These are phyloP conservation scores for Penaeus chinensis DNA, from an alignment of 1,140 invertebrate species.

Conservation along the genomic window DNA sequence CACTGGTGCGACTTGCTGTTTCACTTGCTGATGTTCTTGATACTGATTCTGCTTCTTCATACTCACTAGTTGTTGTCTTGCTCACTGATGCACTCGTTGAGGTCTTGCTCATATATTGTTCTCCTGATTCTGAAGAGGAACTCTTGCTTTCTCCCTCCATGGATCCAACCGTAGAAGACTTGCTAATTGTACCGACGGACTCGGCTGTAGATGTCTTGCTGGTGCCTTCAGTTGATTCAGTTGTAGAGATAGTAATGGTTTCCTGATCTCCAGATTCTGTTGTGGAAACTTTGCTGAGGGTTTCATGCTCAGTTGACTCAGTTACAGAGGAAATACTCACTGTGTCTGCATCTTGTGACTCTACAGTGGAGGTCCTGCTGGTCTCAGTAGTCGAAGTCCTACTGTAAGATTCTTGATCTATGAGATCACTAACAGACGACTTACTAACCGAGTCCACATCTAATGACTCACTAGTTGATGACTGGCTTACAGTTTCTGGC, in stretches of 20 bases:
- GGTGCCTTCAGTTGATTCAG: slow-evolving; percentile 6
- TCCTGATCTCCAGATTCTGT: slow-evolving; percentile 20
- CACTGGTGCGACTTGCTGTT: too few species aligned
- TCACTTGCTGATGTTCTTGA: slow-evolving; percentile 8
- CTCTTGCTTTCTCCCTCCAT: slow-evolving; percentile 8
- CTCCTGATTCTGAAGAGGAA: not conserved
- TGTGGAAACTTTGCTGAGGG: not conserved
- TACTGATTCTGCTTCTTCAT: slow-evolving; percentile 3
- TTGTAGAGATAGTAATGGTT: not conserved
- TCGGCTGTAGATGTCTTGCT: not conserved
- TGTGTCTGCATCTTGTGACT: too few species aligned
- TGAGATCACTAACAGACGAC: not conserved
- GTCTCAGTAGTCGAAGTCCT: slow-evolving; percentile 13
- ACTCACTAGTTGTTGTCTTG: not conserved
- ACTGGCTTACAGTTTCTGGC: not conserved
- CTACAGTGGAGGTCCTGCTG: too few species aligned
- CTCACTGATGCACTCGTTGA: too few species aligned
- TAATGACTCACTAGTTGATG: not conserved
- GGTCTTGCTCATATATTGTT: too few species aligned
- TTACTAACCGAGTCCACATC: not conserved
- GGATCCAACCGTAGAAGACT: not conserved
- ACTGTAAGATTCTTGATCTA: slow-evolving; percentile 14
- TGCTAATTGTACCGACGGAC: not conserved
- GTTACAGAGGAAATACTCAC: too few species aligned
- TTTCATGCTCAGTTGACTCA: too few species aligned